Percentiles rank a stretch among this genome's conserved stretches.
phyloP scores from a whole-genome alignment of 2,888 invertebrate species.

The Drosophila kambysellisi region DNA sequence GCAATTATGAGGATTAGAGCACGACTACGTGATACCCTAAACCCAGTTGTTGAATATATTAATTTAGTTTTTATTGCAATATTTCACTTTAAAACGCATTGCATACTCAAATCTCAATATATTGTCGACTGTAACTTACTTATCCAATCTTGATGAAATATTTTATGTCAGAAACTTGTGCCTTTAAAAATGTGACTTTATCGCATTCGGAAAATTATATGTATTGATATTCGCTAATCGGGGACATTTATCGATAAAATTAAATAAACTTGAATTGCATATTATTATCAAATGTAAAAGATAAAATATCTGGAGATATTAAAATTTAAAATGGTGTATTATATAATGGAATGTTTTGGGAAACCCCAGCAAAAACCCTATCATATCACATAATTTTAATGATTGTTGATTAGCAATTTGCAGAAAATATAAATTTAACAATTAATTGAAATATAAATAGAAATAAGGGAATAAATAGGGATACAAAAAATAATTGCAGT shows the following conservation, averaged over 20 bases:
- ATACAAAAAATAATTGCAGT: too few relatives aligned
- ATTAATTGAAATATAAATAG: too few relatives aligned
- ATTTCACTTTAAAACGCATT: not conserved
- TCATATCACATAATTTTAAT: fast-evolving
- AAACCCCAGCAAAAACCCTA: not conserved
- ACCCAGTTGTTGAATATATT: too few relatives aligned
- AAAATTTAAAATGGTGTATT: not conserved
- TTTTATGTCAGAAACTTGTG: not conserved
- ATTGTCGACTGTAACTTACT: not conserved
- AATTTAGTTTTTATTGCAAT: not conserved
- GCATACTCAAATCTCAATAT: not conserved
- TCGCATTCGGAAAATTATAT: too few relatives aligned
- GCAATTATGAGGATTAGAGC: not conserved
- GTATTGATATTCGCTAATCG: too few relatives aligned
- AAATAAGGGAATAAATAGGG: too few relatives aligned
- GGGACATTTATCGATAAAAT: not conserved
- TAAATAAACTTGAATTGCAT: not conserved
- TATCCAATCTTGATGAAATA: not conserved
- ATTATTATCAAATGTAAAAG: too few relatives aligned
- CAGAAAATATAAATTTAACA: too few relatives aligned
- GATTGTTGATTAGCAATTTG: too few relatives aligned
- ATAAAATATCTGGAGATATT: too few relatives aligned
- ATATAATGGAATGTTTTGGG: not conserved
- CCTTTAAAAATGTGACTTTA: not conserved
- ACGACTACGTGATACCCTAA: not conserved